Base-by-base conservation (phyloP, 2,888 invertebrate genomes). In the Lasiommata megera region DNA sequence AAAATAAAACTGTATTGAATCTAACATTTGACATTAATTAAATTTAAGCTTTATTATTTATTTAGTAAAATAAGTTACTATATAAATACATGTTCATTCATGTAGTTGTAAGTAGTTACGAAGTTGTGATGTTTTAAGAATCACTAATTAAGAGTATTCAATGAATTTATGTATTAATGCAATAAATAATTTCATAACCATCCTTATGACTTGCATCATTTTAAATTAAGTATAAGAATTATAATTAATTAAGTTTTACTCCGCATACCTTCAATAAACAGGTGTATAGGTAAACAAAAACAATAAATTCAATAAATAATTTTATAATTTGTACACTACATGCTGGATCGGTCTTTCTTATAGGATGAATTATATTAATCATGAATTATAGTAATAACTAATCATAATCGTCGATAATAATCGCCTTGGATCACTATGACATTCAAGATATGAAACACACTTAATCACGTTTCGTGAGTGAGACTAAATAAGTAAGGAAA, bases 21-120 rank as follows among this genome's bases (percentile, higher is more conserved):
- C 38, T 48, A 34, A 23, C 50, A 50, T 37, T 41, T 34, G 36
- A 60, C 17, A 41, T 47, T 41, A 58, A 56, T 11, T 8, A 18
- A n/a, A n/a, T n/a, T n/a, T 61, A 61, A 59, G 51, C 44, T 50
- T 48, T 70, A 62, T 69, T 68, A 72, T 62, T 67, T 70, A 67
- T 67, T 66, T 60, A 66, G 54, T 47, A 12, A 28, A 23, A 9
- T 63, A 55, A 55, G 58, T 9, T 46, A 58, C 40, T 53, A 50
- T 54, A 40, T 48, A 57, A 40, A 38, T 48, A 48, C n/a, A 40
- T n/a, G n/a, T n/a, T n/a, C n/a, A 16, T 38, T 38, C 38, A 28
- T 38, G 38, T 28, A 1, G n/a, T 37, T 16, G 8, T 43, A 58
- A 53, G 56, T 59, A 59, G 55, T 64, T 58, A 68, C 61, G 31